Evolutionary conservation across 2,113 vertebrate species (phyloP).

Genomic region (Xenopus laevis): DNA sequence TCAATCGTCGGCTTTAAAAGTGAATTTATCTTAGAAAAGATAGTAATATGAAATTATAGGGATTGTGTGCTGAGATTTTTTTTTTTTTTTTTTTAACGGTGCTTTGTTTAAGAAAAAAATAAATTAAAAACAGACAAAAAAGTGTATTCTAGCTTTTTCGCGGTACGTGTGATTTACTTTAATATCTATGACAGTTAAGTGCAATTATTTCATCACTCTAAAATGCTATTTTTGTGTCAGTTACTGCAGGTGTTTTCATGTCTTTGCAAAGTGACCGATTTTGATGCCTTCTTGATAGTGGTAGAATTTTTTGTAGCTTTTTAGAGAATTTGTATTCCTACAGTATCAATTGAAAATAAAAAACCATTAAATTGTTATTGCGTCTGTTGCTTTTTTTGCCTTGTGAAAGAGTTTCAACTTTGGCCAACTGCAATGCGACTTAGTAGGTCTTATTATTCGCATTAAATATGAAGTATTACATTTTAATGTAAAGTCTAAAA

Average conservation of each 20-base stretch:
- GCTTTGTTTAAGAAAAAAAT: slow-evolving; percentile 93
- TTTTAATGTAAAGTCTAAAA: no score
- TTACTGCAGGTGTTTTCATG: slow-evolving; percentile 95
- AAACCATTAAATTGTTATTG: slow-evolving; percentile 71
- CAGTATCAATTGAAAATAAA: slow-evolving; percentile 98
- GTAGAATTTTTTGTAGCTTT: slow-evolving; percentile 99
- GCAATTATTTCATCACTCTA: slow-evolving; percentile 88
- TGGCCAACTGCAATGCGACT: no score
- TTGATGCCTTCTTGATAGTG: slow-evolving; percentile 98
- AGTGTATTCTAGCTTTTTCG: slow-evolving; percentile 89
- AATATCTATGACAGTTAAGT: slow-evolving; percentile 90
- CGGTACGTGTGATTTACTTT: slow-evolving; percentile 96
- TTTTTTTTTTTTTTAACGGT: slow-evolving; percentile 73
- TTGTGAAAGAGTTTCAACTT: background rate
- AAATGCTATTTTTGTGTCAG: slow-evolving; percentile 92
- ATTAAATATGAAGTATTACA: no score
- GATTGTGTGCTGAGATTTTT: slow-evolving; percentile 92
- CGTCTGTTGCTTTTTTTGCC: background rate
- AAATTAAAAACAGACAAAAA: slow-evolving; percentile 74
- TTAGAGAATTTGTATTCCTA: slow-evolving; percentile 99
- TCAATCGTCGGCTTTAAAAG: slow-evolving; percentile 96
- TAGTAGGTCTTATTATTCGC: no score
- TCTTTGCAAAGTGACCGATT: slow-evolving; percentile 98
- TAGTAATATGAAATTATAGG: slow-evolving; percentile 90
- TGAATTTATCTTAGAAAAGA: slow-evolving; percentile 86